Evolutionary conservation across 1,140 invertebrate genomes (phyloP).

Genomic region (Papilio helenus): DNA sequence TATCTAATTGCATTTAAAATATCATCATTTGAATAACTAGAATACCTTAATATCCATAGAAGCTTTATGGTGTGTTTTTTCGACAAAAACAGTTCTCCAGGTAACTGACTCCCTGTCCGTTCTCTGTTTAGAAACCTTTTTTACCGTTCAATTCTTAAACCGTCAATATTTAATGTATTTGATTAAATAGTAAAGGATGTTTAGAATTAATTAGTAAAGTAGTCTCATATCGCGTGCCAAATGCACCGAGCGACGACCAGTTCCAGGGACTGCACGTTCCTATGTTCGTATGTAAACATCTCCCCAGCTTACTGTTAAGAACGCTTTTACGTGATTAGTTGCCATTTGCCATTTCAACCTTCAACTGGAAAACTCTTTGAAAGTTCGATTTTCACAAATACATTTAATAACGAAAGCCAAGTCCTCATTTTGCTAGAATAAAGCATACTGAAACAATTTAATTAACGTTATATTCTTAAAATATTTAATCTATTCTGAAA

Average conservation of each 20-base stretch:
- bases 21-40: background rate
- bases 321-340: slow-evolving; percentile 36
- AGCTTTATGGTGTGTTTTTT: background rate
- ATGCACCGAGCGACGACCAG: slow-evolving; percentile 3
- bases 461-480: background rate
- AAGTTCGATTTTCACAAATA: background rate
- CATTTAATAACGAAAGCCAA: background rate
- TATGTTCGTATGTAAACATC: slow-evolving; percentile 31
- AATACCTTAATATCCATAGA: background rate
- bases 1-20: background rate
- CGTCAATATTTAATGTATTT: background rate
- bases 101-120: no score
- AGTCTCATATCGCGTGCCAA: slow-evolving; percentile 26
- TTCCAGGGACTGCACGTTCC: slow-evolving; percentile 16
- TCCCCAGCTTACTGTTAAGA: slow-evolving; percentile 24
- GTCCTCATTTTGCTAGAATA: background rate
- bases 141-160: background rate
- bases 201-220: slow-evolving; percentile 19
- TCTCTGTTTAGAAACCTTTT: background rate
- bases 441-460: background rate
- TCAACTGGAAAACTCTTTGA: background rate
- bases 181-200: background rate
- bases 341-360: slow-evolving; percentile 25
- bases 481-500: no score
- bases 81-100: background rate